phyloP scores from a whole-genome alignment of 2,797 vertebrate genomes.

The Morelia viridis region DNA sequence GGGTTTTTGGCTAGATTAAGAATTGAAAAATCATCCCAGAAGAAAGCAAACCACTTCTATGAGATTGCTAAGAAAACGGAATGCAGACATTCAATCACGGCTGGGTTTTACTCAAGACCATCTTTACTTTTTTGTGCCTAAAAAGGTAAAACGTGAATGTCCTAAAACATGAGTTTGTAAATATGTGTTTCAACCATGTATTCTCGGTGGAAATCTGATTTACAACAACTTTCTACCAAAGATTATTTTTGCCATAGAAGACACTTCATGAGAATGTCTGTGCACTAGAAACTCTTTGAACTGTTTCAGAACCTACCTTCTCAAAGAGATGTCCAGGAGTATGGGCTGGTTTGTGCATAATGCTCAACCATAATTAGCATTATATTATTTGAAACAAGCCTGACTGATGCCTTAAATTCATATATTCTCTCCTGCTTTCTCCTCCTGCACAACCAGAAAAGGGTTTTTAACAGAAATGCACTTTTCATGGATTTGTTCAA shows the following conservation, averaged over 20 bases:
- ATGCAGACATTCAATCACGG: background rate
- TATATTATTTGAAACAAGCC: background rate
- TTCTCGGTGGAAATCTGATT: background rate
- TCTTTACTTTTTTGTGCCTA: background rate
- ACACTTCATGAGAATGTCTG: background rate
- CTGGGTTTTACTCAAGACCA: background rate
- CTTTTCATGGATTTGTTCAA: background rate
- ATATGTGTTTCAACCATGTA: background rate
- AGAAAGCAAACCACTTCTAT: background rate
- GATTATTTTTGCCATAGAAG: background rate
- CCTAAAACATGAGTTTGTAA: background rate
- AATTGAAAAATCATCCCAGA: background rate
- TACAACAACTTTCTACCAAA: background rate
- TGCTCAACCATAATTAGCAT: background rate
- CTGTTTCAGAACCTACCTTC: background rate
- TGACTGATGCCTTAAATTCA: background rate
- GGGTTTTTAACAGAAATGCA: background rate
- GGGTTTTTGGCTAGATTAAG: background rate
- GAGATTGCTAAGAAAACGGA: background rate
- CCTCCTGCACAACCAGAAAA: background rate
- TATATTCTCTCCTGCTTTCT: background rate
- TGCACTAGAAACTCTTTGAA: background rate
- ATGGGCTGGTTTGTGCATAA: background rate
- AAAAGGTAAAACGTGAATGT: background rate
- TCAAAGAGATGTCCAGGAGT: background rate